Evolutionary conservation across 2,888 invertebrate species (phyloP), one percentile per base, ranked within the genome.

Genomic region (Cephus runcator): DNA sequence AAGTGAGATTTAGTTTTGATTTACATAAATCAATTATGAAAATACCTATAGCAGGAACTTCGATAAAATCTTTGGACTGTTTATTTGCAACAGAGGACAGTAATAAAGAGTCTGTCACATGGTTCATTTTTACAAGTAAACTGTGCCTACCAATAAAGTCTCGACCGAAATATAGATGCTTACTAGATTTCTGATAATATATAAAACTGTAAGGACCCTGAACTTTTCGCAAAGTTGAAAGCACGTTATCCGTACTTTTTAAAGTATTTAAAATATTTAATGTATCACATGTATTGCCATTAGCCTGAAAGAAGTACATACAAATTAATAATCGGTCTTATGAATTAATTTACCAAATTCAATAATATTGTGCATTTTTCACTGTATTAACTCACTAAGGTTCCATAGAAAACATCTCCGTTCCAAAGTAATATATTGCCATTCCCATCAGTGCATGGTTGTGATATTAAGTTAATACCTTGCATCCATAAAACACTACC

Each of bases 61-160:
- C 95, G 69, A 94, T 89, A 83, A 93, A 85, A 31, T 83, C 90
- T 79, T 92, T 87, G 83, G 92, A 92, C 76, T 90, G 87, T 88
- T 92, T 93, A 75, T 90, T 92, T 89, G 88, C 86, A 84, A 92
- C 84, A 34, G 89, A 90, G 75, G 87, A 83, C 73, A 90, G 73
- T 40, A 85, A 84, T 75, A 88, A 40, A 68, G 82, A 77, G 31
- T 84, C 82, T 69, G 77, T 77, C n/a, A 83, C 85, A 15, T 92
- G 84, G 80, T 90, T 89, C 85, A 92, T 91, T 84, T 94, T 93
- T 74, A 96, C 91, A 69, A 98, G 92, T 74, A 99, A 92, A 90
- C 98, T 97, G 87, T 97, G 95, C 83, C 98, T 93, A 69, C 98
- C 98, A 89, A 97, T 94, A 83, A 93, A 93, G 91, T 99, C 98